These are phyloP conservation scores for Tuberolachnus salignus DNA, from an alignment of 2,888 invertebrate genomes.

Conservation along the genomic window DNA sequence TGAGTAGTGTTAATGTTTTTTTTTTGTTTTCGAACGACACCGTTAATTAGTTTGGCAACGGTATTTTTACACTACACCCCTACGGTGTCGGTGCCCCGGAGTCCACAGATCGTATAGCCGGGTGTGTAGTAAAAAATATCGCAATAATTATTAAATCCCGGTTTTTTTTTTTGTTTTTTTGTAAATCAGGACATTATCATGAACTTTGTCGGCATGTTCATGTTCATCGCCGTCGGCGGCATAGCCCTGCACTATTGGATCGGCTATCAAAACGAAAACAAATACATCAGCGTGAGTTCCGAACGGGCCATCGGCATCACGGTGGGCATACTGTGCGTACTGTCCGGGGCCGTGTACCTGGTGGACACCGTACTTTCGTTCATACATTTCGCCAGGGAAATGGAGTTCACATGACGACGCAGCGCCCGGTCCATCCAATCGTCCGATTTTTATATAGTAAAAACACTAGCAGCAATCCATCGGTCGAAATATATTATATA, in stretches of 20 bases:
- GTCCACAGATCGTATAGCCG: too few species aligned
- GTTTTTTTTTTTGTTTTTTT: not conserved
- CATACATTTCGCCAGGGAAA: constrained; percentile 75
- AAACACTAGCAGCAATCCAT: too few species aligned
- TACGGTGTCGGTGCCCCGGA: too few species aligned
- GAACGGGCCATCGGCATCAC: constrained; percentile 83
- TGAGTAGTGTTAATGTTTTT: too few species aligned
- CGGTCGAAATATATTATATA: too few species aligned
- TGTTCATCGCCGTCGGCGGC: constrained; percentile 85
- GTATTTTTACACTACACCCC: too few species aligned
- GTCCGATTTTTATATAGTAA: too few species aligned
- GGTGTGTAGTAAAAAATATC: too few species aligned
- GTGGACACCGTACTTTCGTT: constrained; percentile 80
- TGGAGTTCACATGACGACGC: constrained; percentile 41
- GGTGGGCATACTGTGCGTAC: constrained; percentile 78
- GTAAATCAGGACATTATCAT: constrained; percentile 78
- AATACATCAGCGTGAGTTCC: constrained; percentile 74
- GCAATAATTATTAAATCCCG: not conserved
- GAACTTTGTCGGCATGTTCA: constrained; percentile 83
- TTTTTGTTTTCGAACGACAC: not conserved
- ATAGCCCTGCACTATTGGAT: constrained; percentile 89
- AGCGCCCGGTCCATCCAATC: not conserved
- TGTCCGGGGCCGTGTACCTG: constrained; percentile 79
- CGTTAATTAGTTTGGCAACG: too few species aligned
- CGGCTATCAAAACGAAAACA: constrained; percentile 82